Base-by-base conservation (phyloP, 2,888 invertebrate species). In the Acrocyrtus sp. region DNA sequence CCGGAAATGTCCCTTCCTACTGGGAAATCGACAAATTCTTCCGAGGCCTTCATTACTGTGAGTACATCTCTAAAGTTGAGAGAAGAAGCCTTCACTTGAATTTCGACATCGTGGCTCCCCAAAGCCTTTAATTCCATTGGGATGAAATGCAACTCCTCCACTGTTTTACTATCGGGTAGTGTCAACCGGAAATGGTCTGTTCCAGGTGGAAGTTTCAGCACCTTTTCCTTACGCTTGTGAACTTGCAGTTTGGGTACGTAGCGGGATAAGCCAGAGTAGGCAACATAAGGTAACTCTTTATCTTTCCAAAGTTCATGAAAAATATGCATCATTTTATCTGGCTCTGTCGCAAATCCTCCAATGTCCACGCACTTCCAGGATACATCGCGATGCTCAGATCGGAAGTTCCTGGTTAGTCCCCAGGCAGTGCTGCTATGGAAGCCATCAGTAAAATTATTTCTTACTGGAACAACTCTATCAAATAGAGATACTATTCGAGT, bases 21-120 rank as follows among this genome's bases (percentile, higher is more conserved):
- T n/a, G n/a, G n/a, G 12, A 29, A 6, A 12, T 60, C 50, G 6
- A 47, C 54, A 48, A 75, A 75, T 3, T 67, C 26, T 4, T 54
- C 61, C 0, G 53, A 26, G 6, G 75, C 72, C 17, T 75, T 75
- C 1, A 75, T n/a, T 3, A 75, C 53, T 3, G 19, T 67, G 3
- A 75, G 47, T 12, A 75, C 29, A 41, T 75, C 75, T 10, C 58
- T 26, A 34, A 72, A 75, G 26, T 75, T 75, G 1, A 75, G 45
- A 17, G 72, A 62, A 5, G 53, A 68, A 12, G 75, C 51, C 21
- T 63, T 72, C 27, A 75, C 65, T 15, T 60, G 57, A 41, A 72
- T 29, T 47, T 75, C 75, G 5, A 75, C 51, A 2, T 75, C 65
- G 0, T 43, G n/a, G 0, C 26, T 47, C 1, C n/a, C 43, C 48